phyloP scores from a whole-genome alignment of 2,113 vertebrate genomes.

The Psettodes erumei region DNA sequence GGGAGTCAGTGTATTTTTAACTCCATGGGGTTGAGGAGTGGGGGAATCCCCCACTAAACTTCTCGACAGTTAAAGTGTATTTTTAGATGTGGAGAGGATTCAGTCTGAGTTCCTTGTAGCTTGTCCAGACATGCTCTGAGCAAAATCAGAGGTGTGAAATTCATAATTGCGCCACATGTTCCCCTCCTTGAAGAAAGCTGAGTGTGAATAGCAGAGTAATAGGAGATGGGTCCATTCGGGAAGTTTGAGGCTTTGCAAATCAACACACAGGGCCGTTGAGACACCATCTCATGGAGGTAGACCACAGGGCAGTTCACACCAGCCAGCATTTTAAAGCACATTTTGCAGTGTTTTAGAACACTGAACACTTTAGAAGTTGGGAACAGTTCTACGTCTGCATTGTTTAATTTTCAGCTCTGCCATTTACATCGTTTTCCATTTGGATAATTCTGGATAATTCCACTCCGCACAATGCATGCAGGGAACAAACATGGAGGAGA shows the following conservation, averaged over 20 bases:
- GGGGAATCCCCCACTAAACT: constrained; percentile 65
- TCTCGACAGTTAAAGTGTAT: constrained; percentile 55
- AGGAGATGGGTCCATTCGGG: constrained; percentile 15
- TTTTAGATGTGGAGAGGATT: constrained; percentile 38
- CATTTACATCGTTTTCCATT: no score
- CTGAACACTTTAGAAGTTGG: no score
- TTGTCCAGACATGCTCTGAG: constrained; percentile 66
- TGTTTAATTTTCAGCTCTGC: not conserved
- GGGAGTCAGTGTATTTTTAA: constrained; percentile 64
- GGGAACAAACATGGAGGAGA: no score
- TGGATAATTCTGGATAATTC: no score
- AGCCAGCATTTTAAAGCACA: not conserved
- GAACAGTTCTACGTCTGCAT: not conserved
- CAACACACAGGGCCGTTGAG: constrained; percentile 27
- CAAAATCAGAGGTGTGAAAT: constrained; percentile 51
- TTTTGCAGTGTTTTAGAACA: constrained; percentile 7
- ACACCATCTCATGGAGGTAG: constrained; percentile 22
- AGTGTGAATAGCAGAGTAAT: constrained; percentile 38
- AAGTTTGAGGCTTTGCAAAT: constrained; percentile 43
- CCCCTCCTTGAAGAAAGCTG: constrained; percentile 20
- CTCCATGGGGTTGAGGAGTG: constrained; percentile 19
- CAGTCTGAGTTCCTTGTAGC: constrained; percentile 14
- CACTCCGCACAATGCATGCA: no score
- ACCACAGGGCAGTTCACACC: constrained; percentile 16
- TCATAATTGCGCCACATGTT: constrained; percentile 41